These are phyloP conservation scores for Tholera decimalis DNA, from an alignment of 2,888 invertebrate genomes.

Conservation along the genomic window DNA sequence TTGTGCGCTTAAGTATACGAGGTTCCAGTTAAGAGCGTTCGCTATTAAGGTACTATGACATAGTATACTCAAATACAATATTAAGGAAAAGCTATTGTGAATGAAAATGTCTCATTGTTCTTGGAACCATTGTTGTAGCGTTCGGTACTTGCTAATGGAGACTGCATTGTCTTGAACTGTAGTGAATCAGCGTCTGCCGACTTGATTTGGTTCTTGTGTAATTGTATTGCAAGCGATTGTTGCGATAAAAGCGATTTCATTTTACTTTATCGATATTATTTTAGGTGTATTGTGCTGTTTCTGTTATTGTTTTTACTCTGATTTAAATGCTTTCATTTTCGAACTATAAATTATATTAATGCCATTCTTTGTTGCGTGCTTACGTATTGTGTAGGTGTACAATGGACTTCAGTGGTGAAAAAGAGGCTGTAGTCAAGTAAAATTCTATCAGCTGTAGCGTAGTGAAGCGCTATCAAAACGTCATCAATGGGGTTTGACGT, in stretches of 20 bases:
- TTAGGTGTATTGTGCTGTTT: neutral
- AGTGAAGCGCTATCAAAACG: too few species aligned
- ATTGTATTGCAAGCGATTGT: constrained; percentile 62
- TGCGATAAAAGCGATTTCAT: constrained; percentile 41
- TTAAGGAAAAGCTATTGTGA: constrained; percentile 88
- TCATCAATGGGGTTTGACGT: too few species aligned
- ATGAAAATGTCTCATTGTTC: constrained; percentile 88
- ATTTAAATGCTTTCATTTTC: neutral
- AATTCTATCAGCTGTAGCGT: too few species aligned
- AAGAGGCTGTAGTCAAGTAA: too few species aligned
- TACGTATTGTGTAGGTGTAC: too few species aligned
- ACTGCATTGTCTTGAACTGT: constrained; percentile 84
- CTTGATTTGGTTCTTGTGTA: constrained; percentile 60
- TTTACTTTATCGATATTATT: constrained; percentile 40
- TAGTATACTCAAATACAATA: constrained; percentile 88
- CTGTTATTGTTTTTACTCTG: neutral
- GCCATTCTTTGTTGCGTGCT: too few species aligned
- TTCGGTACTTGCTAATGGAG: constrained; percentile 87
- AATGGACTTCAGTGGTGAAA: too few species aligned
- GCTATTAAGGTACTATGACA: constrained; percentile 80
- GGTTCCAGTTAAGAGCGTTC: constrained; percentile 70
- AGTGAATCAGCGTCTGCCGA: constrained; percentile 71
- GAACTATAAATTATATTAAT: neutral
- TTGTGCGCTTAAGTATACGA: constrained; percentile 61
- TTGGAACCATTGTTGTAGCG: constrained; percentile 79